These are phyloP conservation scores for Ormyrus labotus DNA, from an alignment of 2,888 invertebrate species.

Conservation along the genomic window DNA sequence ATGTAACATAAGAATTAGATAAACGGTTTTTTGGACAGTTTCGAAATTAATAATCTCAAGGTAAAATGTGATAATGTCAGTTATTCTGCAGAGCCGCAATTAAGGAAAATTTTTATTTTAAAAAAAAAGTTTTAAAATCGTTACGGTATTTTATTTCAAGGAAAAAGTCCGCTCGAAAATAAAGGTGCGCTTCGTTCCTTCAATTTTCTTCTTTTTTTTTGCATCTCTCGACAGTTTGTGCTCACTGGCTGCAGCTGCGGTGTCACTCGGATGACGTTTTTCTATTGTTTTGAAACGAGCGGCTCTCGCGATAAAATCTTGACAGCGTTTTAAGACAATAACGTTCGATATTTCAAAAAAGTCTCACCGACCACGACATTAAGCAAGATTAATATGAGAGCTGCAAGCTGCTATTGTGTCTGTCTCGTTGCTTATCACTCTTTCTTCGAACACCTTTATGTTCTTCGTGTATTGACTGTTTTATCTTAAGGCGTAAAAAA, in stretches of 20 bases:
- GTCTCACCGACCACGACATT: neutral
- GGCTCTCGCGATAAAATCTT: neutral
- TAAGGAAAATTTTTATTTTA: neutral
- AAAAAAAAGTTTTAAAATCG: neutral
- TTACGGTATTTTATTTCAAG: constrained; percentile 12
- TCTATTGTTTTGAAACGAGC: constrained; percentile 21
- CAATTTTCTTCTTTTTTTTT: constrained; percentile 17
- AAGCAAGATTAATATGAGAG: too few species aligned
- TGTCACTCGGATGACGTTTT: neutral
- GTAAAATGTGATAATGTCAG: too few species aligned
- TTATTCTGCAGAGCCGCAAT: too few species aligned
- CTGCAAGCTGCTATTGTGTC: too few species aligned
- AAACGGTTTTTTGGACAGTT: too few species aligned
- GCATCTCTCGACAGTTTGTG: neutral
- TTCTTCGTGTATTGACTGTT: too few species aligned
- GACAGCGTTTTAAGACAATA: neutral
- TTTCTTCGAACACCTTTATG: too few species aligned
- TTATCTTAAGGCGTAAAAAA: too few species aligned
- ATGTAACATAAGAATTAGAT: too few species aligned
- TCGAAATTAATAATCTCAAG: too few species aligned
- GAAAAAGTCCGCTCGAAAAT: constrained; percentile 20
- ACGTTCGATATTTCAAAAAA: constrained; percentile 5
- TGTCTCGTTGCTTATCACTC: too few species aligned
- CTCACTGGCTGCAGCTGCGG: neutral
- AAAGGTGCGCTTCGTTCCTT: constrained; percentile 5